Conservation (phyloP, 2,113 vertebrate genomes). For the Bubalus kerabau region DNA sequence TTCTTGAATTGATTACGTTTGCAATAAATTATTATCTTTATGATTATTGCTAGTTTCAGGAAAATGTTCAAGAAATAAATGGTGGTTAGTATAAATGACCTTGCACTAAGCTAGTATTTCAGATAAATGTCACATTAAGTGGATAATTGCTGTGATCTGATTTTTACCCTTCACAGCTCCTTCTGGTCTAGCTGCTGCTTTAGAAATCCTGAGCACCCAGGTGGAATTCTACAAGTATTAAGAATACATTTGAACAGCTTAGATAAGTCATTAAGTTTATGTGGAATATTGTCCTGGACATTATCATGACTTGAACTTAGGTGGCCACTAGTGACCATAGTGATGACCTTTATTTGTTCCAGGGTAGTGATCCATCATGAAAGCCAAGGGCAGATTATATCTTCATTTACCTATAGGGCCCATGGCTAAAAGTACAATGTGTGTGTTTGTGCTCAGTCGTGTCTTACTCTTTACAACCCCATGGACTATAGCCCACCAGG, state of each 20-base stretch:
- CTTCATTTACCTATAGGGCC: neutral
- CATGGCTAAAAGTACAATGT: neutral
- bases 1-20: slow-evolving; percentile 50
- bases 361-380: neutral
- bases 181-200: neutral
- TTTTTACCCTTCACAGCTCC: slow-evolving; percentile 1
- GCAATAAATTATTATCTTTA: slow-evolving; percentile 63
- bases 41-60: slow-evolving; percentile 54
- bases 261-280: neutral
- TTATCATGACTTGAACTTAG: neutral
- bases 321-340: neutral
- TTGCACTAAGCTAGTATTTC: neutral
- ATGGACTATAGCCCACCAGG: neutral
- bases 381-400: neutral
- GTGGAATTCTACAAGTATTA: neutral
- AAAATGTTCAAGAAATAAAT: slow-evolving; percentile 42
- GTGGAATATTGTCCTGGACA: neutral
- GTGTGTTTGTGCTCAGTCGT: neutral
- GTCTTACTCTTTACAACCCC: neutral
- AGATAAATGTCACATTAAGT: slow-evolving; percentile 26
- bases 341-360: neutral
- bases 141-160: slow-evolving; percentile 37
- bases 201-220: neutral
- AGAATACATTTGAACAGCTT: neutral
- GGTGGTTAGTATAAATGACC: slow-evolving; percentile 23